Evolutionary conservation across 2,797 vertebrate genomes (phyloP), one percentile per base, ranked within the genome.

Genomic region (Danio jaintianensis): DNA sequence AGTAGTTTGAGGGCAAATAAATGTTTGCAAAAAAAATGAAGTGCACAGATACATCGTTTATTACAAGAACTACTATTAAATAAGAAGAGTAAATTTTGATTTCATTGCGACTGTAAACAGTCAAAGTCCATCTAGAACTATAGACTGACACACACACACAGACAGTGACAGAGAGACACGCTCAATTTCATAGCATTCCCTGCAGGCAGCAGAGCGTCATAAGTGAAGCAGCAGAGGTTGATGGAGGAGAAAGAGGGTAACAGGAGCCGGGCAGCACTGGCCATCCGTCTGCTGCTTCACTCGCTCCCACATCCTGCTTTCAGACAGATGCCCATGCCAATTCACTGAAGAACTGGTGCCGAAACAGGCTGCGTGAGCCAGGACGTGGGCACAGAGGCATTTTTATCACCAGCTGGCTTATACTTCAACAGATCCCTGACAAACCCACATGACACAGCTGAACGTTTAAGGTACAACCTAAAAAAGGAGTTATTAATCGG

Each of bases 231-330:
- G 55, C 50, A 81, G 55, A 29, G 29, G 47, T 82, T 20, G 52
- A 53, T 43, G 55, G 53, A 66, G 70, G 38, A 62, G 80, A 83
- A 82, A 77, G 45, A 36, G 18, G 61, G 11, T 66, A 68, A 62
- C 36, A 53, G 56, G 20, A 75, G 78, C 75, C 66, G 66, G 47
- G 58, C 68, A 66, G 76, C 7, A 36, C 70, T 74, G 76, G 81
- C 84, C 83, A 82, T 86, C 79, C 78, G 79, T 82, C 79, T 67
- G 64, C 69, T 70, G 43, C 64, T 47, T 53, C 45, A 76, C 67
- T 82, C 52, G 20, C 77, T 83, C 55, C 82, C 86, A 89, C 87
- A 84, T 87, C 84, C 87, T 86, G 86, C 84, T 87, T 86, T 85
- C 61, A 88, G 75, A 82, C 59, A 85, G 82, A 89, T 69, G 80